These are phyloP conservation scores for Apostichopus japonicus DNA, from an alignment of 35 echinoderm and acorn worm species.

Conservation along the genomic window DNA sequence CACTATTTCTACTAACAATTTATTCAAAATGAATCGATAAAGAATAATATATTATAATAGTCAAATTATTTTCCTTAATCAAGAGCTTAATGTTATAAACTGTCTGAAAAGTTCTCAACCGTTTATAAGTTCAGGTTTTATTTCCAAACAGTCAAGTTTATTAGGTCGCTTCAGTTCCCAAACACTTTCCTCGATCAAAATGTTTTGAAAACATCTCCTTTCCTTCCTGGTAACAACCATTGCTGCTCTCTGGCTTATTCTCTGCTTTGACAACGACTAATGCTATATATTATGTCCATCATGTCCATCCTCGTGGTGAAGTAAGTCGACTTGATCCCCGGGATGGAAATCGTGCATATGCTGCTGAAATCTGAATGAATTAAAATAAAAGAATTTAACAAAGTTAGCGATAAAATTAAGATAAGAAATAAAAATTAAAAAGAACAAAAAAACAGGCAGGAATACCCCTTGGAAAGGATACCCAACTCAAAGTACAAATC, in stretches of 20 bases:
- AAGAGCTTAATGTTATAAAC: no score
- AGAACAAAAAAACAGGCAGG: not conserved
- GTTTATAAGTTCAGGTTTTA: no score
- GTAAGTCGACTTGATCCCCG: slow-evolving; percentile 51
- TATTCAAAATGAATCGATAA: no score
- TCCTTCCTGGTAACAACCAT: no score
- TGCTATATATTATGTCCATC: not conserved
- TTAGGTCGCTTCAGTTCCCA: no score
- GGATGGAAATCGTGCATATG: slow-evolving; percentile 88
- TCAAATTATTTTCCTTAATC: no score
- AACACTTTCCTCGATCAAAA: no score
- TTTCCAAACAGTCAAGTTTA: no score
- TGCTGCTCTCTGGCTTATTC: not conserved
- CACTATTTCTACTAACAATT: no score
- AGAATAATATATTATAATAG: no score
- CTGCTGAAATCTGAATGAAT: slow-evolving; percentile 68
- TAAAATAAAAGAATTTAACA: not conserved
- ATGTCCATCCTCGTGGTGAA: not conserved
- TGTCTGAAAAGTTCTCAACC: no score
- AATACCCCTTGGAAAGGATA: not conserved
- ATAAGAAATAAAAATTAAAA: not conserved
- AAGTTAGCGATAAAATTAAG: not conserved
- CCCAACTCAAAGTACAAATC: not conserved
- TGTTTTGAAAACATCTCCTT: no score
- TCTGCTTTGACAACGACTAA: not conserved